These are phyloP conservation scores for Elymnias hypermnestra DNA, from an alignment of 1,140 invertebrate genomes.

Conservation along the genomic window DNA sequence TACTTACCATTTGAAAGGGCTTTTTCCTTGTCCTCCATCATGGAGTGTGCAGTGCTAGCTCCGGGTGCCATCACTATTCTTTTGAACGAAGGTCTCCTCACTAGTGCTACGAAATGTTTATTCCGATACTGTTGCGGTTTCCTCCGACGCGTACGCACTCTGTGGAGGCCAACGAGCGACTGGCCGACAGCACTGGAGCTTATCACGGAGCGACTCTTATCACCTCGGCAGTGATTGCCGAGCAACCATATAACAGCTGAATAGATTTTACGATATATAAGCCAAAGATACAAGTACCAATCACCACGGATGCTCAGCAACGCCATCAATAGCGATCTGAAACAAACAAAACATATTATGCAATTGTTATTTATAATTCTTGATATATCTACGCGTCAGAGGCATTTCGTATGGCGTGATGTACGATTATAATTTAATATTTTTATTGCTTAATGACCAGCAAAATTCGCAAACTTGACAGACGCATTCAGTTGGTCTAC, in stretches of 20 bases:
- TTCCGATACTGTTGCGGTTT: constrained; percentile 42
- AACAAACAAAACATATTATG: constrained; percentile 48
- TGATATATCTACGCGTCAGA: too few relatives aligned
- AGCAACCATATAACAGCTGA: constrained; percentile 63
- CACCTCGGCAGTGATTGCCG: constrained; percentile 65
- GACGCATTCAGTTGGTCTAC: too few relatives aligned
- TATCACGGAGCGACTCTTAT: constrained; percentile 67
- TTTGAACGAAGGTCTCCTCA: constrained; percentile 58
- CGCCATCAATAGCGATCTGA: constrained; percentile 67
- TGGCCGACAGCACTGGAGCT: constrained; percentile 48
- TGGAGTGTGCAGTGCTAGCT: constrained; percentile 62
- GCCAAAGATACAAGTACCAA: constrained; percentile 64
- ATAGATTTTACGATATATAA: constrained; percentile 67
- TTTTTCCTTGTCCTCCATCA: constrained; percentile 73
- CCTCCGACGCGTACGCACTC: constrained; percentile 66
- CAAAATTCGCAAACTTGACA: too few relatives aligned
- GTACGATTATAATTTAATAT: too few relatives aligned
- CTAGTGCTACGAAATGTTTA: constrained; percentile 58
- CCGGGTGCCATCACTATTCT: constrained; percentile 69
- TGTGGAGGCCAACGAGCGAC: constrained; percentile 36
- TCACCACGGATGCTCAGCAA: constrained; percentile 59
- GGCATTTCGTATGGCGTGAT: too few relatives aligned
- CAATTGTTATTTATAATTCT: too few relatives aligned
- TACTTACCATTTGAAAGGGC: constrained; percentile 53
- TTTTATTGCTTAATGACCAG: too few relatives aligned